Evolutionary conservation across 2,797 vertebrate genomes (phyloP).

Genomic region (Eidolon dupreanum): DNA sequence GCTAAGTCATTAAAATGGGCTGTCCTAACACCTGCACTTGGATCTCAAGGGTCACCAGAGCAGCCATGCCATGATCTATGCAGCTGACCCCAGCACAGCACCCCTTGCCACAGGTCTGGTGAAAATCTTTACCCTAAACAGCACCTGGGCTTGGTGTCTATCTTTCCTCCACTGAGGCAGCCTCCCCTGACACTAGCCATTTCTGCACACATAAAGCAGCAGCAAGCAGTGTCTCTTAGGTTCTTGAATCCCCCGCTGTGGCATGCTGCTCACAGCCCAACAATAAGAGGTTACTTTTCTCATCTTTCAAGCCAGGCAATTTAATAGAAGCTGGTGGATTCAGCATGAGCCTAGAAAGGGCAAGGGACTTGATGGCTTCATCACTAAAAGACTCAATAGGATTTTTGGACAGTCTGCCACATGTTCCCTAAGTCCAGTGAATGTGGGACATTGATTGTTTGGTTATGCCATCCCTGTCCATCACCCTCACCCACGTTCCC

Average conservation of each 20-base stretch:
- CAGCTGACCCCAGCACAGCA: neutral
- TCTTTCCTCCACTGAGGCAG: no score
- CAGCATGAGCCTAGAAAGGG: neutral
- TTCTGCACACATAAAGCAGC: neutral
- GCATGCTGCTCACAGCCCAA: neutral
- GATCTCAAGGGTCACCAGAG: neutral
- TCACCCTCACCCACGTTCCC: neutral
- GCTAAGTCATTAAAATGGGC: neutral
- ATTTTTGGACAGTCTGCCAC: neutral
- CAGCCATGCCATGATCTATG: neutral
- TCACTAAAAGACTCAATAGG: neutral
- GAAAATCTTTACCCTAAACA: neutral
- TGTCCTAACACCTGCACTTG: neutral
- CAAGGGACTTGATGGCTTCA: neutral
- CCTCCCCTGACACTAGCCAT: neutral
- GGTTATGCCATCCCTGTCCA: neutral
- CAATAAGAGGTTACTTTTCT: neutral
- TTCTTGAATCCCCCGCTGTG: neutral
- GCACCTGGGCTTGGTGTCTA: neutral
- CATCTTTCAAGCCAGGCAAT: neutral
- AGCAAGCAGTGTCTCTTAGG: neutral
- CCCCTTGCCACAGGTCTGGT: no score
- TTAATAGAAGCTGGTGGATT: neutral
- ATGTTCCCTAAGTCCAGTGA: neutral
- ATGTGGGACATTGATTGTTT: neutral